Conservation (phyloP, 1,140 invertebrate genomes). For the Bombus confusus region DNA sequence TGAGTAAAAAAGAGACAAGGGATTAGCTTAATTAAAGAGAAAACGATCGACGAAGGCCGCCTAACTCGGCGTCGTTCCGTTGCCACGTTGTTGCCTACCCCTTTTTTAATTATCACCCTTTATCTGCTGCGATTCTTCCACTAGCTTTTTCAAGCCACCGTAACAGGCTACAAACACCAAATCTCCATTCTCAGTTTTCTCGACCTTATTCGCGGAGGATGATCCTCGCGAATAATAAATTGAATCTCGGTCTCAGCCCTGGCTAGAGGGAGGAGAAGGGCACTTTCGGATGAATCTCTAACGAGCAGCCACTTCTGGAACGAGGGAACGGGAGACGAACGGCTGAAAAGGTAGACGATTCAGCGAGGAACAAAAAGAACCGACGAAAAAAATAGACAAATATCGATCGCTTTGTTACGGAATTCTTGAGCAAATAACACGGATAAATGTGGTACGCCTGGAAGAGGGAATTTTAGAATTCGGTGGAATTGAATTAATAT, state of each 20-base stretch:
- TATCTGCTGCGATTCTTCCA: background rate
- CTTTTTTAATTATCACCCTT: background rate
- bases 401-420: background rate
- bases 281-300: conserved; percentile 53
- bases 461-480: background rate
- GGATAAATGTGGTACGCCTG: background rate
- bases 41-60: background rate
- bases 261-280: conserved; percentile 32
- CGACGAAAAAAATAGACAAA: background rate
- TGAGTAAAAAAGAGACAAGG: background rate
- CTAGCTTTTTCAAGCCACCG: no score
- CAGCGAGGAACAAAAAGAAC: background rate
- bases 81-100: background rate
- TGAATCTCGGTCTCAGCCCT: conserved; percentile 53
- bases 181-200: conserved; percentile 41
- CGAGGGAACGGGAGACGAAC: conserved; percentile 10
- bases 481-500: background rate
- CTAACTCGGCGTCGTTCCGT: background rate
- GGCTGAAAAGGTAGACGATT: conserved; percentile 16
- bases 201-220: conserved; percentile 40
- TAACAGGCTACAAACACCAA: conserved; percentile 5
- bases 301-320: conserved; percentile 50
- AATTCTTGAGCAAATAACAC: background rate
- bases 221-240: conserved; percentile 55
- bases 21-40: conserved; percentile 31